A percentile compares a stretch with the other conserved stretches of the same genome.
Conservation (phyloP, 2,888 invertebrate species). For the Allophyes oxyacanthae region DNA sequence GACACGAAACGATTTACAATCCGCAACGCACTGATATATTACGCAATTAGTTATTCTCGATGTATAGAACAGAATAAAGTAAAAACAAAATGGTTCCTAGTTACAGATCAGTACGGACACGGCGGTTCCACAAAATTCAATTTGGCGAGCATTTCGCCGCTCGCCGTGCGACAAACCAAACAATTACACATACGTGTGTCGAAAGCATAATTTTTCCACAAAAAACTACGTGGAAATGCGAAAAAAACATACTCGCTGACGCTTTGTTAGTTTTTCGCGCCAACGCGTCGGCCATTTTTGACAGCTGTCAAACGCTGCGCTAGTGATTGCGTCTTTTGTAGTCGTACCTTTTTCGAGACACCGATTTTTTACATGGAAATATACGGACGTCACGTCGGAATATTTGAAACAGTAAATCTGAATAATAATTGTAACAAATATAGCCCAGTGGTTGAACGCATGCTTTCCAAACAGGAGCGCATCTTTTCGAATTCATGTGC, state of each 20-base stretch:
- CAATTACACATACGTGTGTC: slow-evolving; percentile 86
- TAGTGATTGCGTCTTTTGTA: slow-evolving; percentile 78
- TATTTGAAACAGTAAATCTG: slow-evolving; percentile 68
- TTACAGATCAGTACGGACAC: slow-evolving; percentile 73
- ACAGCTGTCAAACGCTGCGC: slow-evolving; percentile 84
- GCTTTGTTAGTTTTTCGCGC: slow-evolving; percentile 85
- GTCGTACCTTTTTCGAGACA: slow-evolving; percentile 68
- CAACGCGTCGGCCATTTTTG: slow-evolving; percentile 81
- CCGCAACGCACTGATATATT: slow-evolving; percentile 48
- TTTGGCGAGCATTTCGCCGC: slow-evolving; percentile 76
- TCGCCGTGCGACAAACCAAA: slow-evolving; percentile 84
- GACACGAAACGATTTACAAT: slow-evolving; percentile 57
- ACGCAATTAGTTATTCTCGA: slow-evolving; percentile 54
- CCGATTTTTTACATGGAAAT: slow-evolving; percentile 41
- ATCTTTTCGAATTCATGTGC: too few species aligned
- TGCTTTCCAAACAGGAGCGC: too few species aligned
- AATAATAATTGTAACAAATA: too few species aligned
- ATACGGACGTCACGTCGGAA: slow-evolving; percentile 55
- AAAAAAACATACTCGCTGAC: slow-evolving; percentile 73
- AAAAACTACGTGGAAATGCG: slow-evolving; percentile 76
- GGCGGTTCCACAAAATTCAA: slow-evolving; percentile 83
- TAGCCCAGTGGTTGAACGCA: too few species aligned
- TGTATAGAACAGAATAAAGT: slow-evolving; percentile 52
- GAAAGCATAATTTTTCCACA: slow-evolving; percentile 86
- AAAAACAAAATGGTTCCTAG: slow-evolving; percentile 61